Conservation (phyloP, 2,888 invertebrate species). For the Leptinotarsa tumamoca region DNA sequence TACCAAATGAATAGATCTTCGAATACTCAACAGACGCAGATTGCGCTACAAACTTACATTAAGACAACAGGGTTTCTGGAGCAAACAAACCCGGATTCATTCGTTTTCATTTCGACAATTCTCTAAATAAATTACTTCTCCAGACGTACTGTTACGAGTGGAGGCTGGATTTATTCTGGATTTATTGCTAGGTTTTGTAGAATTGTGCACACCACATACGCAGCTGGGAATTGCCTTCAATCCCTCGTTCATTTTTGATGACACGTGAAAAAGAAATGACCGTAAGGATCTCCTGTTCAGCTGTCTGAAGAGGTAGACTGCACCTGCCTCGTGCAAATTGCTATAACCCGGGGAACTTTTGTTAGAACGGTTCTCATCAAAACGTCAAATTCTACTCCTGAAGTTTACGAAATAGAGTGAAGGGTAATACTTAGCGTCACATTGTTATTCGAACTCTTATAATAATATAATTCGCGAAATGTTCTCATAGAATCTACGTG, state of each 20-base stretch:
- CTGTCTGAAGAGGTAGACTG: not conserved
- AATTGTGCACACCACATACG: not conserved
- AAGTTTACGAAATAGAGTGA: not conserved
- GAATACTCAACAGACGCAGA: not conserved
- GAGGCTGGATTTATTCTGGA: not conserved
- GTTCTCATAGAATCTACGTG: not conserved
- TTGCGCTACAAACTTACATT: not conserved
- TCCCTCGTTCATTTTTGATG: not conserved
- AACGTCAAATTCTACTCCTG: not conserved
- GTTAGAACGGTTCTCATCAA: not conserved
- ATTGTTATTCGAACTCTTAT: slow-evolving; percentile 1
- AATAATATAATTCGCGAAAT: not conserved
- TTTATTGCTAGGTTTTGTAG: not conserved
- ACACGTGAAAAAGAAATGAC: not conserved
- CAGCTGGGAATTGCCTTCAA: not conserved
- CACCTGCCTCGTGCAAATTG: not conserved
- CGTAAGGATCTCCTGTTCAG: not conserved
- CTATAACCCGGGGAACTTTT: not conserved
- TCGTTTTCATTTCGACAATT: not conserved
- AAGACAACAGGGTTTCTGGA: not conserved
- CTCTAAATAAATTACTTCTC: slow-evolving; percentile 5
- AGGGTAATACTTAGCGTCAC: slow-evolving; percentile 10
- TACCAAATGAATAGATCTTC: not conserved
- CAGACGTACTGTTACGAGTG: not conserved
- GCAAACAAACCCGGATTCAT: not conserved